phyloP scores from a whole-genome alignment of 2,888 invertebrate genomes.

The Anaspis maculata region DNA sequence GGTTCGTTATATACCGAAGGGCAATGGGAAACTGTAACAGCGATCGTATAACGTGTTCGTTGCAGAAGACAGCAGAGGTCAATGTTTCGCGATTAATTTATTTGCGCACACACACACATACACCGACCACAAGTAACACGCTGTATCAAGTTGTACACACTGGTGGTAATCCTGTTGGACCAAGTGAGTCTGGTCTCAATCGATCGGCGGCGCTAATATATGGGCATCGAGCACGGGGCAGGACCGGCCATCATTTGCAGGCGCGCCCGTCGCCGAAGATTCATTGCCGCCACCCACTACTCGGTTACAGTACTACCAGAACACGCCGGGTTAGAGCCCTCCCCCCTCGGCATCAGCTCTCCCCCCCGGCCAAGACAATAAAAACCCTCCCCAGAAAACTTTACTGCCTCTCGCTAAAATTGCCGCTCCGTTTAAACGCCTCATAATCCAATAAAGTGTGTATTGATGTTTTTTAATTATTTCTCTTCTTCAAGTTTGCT shows the following conservation, averaged over 20 bases:
- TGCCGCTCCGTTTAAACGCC: too few species aligned
- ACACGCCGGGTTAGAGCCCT: slow-evolving; percentile 6
- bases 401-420: slow-evolving; percentile 1
- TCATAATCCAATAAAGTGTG: too few species aligned
- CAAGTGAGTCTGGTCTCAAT: slow-evolving; percentile 30
- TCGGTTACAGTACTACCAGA: slow-evolving; percentile 17
- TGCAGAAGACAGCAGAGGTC: too few species aligned
- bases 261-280: slow-evolving; percentile 17
- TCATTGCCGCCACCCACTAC: slow-evolving; percentile 15
- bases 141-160: slow-evolving; percentile 18
- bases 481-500: too few species aligned
- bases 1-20: too few species aligned
- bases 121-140: slow-evolving; percentile 20
- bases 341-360: too few species aligned
- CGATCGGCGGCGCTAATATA: slow-evolving; percentile 32
- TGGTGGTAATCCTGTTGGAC: slow-evolving; percentile 18
- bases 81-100: too few species aligned
- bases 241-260: slow-evolving; percentile 36
- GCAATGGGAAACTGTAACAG: too few species aligned
- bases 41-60: too few species aligned
- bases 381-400: slow-evolving; percentile 4
- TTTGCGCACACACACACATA: too few species aligned
- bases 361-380: slow-evolving; percentile 6
- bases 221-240: slow-evolving; percentile 31
- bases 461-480: too few species aligned